Evolutionary conservation across 2,888 invertebrate genomes (phyloP).

Genomic region (Acleris holmiana): DNA sequence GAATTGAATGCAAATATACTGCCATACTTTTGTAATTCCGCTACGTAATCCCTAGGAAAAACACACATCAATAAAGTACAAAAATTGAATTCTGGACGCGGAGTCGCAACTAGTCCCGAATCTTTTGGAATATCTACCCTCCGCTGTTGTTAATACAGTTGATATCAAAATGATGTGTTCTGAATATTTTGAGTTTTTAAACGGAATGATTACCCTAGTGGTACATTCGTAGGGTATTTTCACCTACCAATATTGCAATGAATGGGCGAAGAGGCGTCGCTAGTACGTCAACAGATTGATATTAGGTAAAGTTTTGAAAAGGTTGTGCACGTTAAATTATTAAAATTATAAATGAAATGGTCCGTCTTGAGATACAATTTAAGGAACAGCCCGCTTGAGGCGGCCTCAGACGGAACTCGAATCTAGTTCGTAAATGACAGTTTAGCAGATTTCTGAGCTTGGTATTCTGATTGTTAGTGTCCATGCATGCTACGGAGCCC

Average conservation of each 20-base stretch:
- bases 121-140: constrained; percentile 30
- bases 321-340: constrained; percentile 82
- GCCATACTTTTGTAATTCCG: constrained; percentile 66
- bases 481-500: constrained; percentile 72
- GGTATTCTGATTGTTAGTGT: constrained; percentile 64
- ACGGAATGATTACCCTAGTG: constrained; percentile 24
- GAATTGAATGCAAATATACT: constrained; percentile 81
- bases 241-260: constrained; percentile 20
- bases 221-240: constrained; percentile 20
- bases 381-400: constrained; percentile 14
- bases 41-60: constrained; percentile 51
- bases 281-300: constrained; percentile 36
- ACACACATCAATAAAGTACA: constrained; percentile 56
- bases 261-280: constrained; percentile 31
- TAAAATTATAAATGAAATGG: constrained; percentile 67
- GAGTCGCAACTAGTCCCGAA: constrained; percentile 30
- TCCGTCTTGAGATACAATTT: constrained; percentile 57
- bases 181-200: constrained; percentile 18
- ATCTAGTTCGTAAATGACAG: constrained; percentile 39
- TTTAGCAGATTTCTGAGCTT: constrained; percentile 65
- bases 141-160: constrained; percentile 4
- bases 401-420: constrained; percentile 20
- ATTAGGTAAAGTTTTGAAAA: constrained; percentile 66
- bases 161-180: constrained; percentile 25
- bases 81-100: constrained; percentile 49